Evolutionary conservation across 2,797 vertebrate species (phyloP).

Genomic region (Orientallactaga sibirica): DNA sequence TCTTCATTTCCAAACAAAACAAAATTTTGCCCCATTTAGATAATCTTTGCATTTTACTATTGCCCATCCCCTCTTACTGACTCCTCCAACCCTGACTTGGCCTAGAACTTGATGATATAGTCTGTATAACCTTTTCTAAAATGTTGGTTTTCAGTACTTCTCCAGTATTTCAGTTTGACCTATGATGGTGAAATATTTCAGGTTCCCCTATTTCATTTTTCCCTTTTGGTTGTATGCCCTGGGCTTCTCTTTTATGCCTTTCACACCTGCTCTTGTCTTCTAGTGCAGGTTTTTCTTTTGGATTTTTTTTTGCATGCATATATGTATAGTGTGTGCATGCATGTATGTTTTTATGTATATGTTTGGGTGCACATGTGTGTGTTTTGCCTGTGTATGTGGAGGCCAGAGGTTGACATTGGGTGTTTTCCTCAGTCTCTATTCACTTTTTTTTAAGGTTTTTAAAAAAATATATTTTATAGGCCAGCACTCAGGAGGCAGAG

Average conservation of each 20-base stretch:
- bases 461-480: too few species aligned
- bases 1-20: constrained; percentile 65
- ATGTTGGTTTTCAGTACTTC: constrained; percentile 76
- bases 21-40: constrained; percentile 3
- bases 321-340: too few species aligned
- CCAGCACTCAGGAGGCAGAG: too few species aligned
- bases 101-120: constrained; percentile 15
- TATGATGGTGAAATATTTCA: constrained; percentile 86
- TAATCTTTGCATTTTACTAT: constrained; percentile 66
- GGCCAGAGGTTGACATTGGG: too few species aligned
- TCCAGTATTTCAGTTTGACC: constrained; percentile 88
- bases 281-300: not conserved
- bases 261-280: constrained; percentile 54
- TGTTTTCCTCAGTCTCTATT: too few species aligned
- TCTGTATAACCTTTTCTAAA: constrained; percentile 67
- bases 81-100: not conserved
- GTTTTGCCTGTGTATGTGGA: too few species aligned
- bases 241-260: constrained; percentile 70
- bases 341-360: too few species aligned
- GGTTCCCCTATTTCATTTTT: constrained; percentile 89
- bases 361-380: too few species aligned
- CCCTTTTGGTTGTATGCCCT: constrained; percentile 63
- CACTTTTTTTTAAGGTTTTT: too few species aligned
- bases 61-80: not conserved
- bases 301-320: not conserved